Conservation (phyloP, 2,797 vertebrate genomes). For the Chanos chanos region DNA sequence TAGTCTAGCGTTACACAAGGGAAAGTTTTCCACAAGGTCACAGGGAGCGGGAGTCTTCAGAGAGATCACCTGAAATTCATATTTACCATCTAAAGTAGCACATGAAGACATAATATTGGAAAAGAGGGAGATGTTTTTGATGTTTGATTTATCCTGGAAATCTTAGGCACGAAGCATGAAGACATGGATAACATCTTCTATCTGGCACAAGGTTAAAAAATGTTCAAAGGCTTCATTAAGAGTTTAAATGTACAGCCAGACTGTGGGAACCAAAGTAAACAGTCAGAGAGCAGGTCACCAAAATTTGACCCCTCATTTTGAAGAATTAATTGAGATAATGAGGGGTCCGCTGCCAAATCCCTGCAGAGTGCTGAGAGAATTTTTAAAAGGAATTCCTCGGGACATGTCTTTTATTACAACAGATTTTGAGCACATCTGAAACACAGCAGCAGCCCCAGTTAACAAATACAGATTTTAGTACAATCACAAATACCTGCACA, state of each 20-base stretch:
- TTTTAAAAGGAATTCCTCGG: slow-evolving; percentile 15
- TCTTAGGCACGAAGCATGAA: no score
- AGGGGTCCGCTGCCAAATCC: slow-evolving; percentile 30
- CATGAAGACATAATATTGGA: no score
- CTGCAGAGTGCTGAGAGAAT: slow-evolving; percentile 15
- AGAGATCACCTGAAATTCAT: no score
- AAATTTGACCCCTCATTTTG: slow-evolving; percentile 35
- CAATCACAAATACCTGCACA: not conserved
- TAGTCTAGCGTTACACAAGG: no score
- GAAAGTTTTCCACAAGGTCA: no score
- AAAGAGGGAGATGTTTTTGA: no score
- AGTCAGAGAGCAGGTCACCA: slow-evolving; percentile 24
- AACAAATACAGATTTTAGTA: not conserved
- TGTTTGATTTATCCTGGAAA: no score
- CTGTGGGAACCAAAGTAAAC: slow-evolving; percentile 21
- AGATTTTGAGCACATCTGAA: not conserved
- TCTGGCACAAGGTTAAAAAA: no score
- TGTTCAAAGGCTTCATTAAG: slow-evolving; percentile 1
- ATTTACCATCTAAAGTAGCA: no score
- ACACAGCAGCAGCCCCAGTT: not conserved
- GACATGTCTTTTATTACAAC: slow-evolving; percentile 28
- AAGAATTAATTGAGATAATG: slow-evolving; percentile 33
- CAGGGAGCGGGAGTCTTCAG: no score
- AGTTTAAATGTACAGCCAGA: slow-evolving; percentile 17
- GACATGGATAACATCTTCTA: not conserved